A percentile compares a stretch with the other conserved stretches of the same genome.
These are phyloP conservation scores for Aselliscus stoliczkanus DNA, from an alignment of 2,797 vertebrate genomes.

Conservation along the genomic window DNA sequence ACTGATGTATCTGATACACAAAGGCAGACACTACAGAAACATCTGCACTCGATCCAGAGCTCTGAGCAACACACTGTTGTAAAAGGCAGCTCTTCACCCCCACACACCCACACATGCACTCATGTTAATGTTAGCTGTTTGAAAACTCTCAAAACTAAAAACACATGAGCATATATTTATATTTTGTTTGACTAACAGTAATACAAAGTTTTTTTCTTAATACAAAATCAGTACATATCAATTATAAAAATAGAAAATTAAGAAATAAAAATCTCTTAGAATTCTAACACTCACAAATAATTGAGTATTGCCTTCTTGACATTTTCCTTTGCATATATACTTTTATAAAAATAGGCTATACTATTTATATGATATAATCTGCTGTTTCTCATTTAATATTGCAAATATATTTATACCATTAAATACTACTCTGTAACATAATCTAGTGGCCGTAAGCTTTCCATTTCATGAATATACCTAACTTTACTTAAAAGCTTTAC, in stretches of 20 bases:
- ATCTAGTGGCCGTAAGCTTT: neutral
- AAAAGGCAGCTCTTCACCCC: neutral
- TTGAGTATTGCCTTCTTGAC: neutral
- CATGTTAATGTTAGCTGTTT: neutral
- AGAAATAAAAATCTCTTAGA: neutral
- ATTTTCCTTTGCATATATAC: neutral
- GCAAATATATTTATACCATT: neutral
- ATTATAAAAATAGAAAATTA: neutral
- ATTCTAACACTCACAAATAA: neutral
- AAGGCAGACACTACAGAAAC: neutral
- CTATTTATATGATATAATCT: neutral
- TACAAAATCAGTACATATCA: neutral
- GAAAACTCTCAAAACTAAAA: neutral
- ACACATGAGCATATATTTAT: neutral
- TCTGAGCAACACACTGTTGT: neutral
- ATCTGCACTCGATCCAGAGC: neutral
- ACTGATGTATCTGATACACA: neutral
- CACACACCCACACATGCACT: neutral
- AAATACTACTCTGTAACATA: neutral
- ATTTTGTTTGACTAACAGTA: neutral
- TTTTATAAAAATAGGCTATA: neutral
- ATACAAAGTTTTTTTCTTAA: neutral
- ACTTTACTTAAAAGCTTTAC: neutral
- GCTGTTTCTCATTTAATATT: neutral
- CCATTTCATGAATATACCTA: neutral